A percentile compares a stretch with the other conserved stretches of the same genome.
These are phyloP conservation scores for Python bivittatus DNA, from an alignment of 2,113 vertebrate genomes.

Conservation along the genomic window DNA sequence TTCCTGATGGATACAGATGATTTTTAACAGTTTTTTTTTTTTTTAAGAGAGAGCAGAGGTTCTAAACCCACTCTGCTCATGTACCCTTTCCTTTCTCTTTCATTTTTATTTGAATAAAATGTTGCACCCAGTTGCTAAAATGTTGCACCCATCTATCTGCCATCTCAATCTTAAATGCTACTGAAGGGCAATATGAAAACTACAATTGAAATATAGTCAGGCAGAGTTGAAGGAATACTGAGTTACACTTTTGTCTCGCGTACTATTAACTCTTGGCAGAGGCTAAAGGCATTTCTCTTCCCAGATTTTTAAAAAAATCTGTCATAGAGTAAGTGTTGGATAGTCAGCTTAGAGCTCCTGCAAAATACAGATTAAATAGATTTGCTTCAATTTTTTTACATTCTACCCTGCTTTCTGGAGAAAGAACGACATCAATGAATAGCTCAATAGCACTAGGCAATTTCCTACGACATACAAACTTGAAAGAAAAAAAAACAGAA, in stretches of 20 bases:
- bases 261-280: neutral
- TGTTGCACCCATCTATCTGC: neutral
- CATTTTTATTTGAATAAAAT: slow-evolving; percentile 2
- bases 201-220: neutral
- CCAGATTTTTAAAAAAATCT: neutral
- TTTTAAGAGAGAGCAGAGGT: neutral
- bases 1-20: fast-evolving
- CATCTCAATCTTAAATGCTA: neutral
- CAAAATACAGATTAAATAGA: neutral
- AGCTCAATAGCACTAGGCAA: neutral
- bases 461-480: neutral
- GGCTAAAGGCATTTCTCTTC: neutral
- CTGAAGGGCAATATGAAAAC: neutral
- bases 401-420: neutral
- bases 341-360: neutral
- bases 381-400: neutral
- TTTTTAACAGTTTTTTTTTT: neutral
- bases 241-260: neutral
- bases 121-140: neutral
- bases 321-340: neutral
- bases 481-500: neutral
- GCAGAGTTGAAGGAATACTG: neutral
- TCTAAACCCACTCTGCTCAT: neutral
- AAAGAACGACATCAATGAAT: neutral
- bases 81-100: neutral